A percentile compares a stretch with the other conserved stretches of the same genome.
Conservation (phyloP, 2,888 invertebrate genomes). For the Blera fallax region DNA sequence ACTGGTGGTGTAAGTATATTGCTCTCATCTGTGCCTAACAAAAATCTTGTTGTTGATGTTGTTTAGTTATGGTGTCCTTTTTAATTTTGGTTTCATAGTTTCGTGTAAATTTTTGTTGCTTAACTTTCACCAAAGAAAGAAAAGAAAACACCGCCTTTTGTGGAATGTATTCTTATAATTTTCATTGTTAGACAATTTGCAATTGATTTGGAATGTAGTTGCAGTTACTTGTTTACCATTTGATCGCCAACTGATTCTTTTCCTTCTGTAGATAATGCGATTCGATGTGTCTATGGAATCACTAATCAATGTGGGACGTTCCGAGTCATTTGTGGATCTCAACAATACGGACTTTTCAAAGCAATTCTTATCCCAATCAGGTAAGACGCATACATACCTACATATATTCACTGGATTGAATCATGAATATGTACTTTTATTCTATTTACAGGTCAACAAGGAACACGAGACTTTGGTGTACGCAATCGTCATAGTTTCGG, state of each 20-base stretch:
- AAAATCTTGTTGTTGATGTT: slow-evolving; percentile 58
- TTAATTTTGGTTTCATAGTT: slow-evolving; percentile 21
- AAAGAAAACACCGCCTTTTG: slow-evolving; percentile 37
- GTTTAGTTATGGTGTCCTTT: slow-evolving; percentile 42
- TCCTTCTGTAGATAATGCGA: slow-evolving; percentile 87
- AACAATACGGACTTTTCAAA: slow-evolving; percentile 85
- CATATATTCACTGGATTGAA: neutral
- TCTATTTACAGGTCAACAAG: slow-evolving; percentile 75
- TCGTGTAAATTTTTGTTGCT: slow-evolving; percentile 24
- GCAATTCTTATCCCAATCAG: slow-evolving; percentile 78
- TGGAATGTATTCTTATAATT: slow-evolving; percentile 61
- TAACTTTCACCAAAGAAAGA: slow-evolving; percentile 39
- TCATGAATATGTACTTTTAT: neutral
- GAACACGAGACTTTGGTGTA: slow-evolving; percentile 77
- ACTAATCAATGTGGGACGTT: slow-evolving; percentile 87
- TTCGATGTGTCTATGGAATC: slow-evolving; percentile 91
- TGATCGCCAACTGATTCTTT: neutral
- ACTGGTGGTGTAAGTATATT: slow-evolving; percentile 86
- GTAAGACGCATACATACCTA: slow-evolving; percentile 67
- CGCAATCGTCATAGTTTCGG: slow-evolving; percentile 84
- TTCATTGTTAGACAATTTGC: slow-evolving; percentile 49
- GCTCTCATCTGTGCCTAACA: slow-evolving; percentile 59
- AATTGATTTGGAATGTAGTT: slow-evolving; percentile 63
- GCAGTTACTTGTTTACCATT: neutral
- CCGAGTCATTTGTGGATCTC: slow-evolving; percentile 92